Evolutionary conservation across 2,113 vertebrate species (phyloP).

Genomic region (Mola mola): DNA sequence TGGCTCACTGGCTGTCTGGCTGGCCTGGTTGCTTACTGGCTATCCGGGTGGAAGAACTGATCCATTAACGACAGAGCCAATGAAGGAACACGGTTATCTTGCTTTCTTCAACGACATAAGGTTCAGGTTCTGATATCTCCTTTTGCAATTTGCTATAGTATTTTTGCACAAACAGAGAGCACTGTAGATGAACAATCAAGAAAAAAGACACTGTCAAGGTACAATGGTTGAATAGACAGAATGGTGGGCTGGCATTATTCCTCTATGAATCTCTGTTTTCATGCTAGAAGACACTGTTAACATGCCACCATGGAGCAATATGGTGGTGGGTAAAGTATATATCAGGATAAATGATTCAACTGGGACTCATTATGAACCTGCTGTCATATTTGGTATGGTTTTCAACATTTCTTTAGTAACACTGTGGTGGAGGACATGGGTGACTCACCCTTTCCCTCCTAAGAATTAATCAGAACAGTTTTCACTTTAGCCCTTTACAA

Average conservation of each 20-base stretch:
- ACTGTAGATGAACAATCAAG: too few species aligned
- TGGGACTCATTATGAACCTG: conserved; percentile 52
- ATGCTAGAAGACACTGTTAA: conserved; percentile 23
- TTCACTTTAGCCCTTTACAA: conserved; percentile 7
- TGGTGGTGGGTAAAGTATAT: conserved; percentile 36
- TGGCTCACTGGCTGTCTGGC: conserved; percentile 42
- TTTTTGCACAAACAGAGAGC: too few species aligned
- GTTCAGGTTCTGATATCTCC: conserved; percentile 4
- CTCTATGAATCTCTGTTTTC: conserved; percentile 21
- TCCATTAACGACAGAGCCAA: conserved; percentile 55
- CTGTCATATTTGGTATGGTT: conserved; percentile 48
- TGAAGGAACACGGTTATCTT: conserved; percentile 45
- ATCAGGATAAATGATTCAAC: conserved; percentile 36
- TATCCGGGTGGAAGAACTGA: conserved; percentile 52
- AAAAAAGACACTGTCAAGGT: background rate
- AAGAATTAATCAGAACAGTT: too few species aligned
- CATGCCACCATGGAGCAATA: conserved; percentile 13
- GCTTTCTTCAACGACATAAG: too few species aligned
- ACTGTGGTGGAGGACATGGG: conserved; percentile 9
- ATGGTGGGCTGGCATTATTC: conserved; percentile 2
- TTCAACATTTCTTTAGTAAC: conserved; percentile 28
- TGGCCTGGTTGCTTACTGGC: conserved; percentile 47
- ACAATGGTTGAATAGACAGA: conserved; percentile 1
- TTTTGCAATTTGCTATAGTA: background rate
- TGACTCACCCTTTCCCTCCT: conserved; percentile 3